Base-by-base conservation (phyloP, 2,888 invertebrate genomes). In the Agrilus mali region DNA sequence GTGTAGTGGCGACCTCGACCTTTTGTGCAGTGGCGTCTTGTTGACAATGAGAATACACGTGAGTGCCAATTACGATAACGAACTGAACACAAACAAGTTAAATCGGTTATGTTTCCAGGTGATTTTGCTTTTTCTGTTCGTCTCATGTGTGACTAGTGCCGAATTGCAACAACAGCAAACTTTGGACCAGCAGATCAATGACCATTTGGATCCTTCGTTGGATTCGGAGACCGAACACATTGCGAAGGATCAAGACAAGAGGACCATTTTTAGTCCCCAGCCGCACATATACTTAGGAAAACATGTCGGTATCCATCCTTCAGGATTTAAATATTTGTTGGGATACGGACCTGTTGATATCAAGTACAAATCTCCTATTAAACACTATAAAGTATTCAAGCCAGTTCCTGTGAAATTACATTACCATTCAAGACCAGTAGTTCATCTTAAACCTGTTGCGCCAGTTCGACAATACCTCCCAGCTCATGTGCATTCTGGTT, bases 171-270 rank as follows among this genome's bases (percentile, higher is more conserved):
- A 52, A 40, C 48, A 51, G 7, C 54, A 58, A 40, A 48, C 52
- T 46, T 47, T 55, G 42, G 48, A 55, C 43, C 43, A 58, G 17
- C 47, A 51, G 43, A 40, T 48, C n/a, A 50, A 52, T 17, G 46
- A 53, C 8, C 48, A 55, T 12, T 41, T 63, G 33, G 53, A 63
- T 45, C 64, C 64, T 6, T 35, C 60, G n/a, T 53, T 58, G 34
- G 58, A 62, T 41, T 47, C 51, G 15, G 50, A 58, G 35, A 37
- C 41, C 16, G 52, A 55, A 6, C 39, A 47, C 36, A 40, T 50
- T 17, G 32, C 38, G 2, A 61, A 59, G 47, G 55, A 56, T 32
- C 63, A 61, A 38, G 59, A 56, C 33, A 64, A 64, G 50, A 49
- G 64, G 38, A 64, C 64, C 4, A 54, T 64, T 32, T 59, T 62